Conservation (phyloP, 2,888 invertebrate species). For the Mellilla xanthometata region DNA sequence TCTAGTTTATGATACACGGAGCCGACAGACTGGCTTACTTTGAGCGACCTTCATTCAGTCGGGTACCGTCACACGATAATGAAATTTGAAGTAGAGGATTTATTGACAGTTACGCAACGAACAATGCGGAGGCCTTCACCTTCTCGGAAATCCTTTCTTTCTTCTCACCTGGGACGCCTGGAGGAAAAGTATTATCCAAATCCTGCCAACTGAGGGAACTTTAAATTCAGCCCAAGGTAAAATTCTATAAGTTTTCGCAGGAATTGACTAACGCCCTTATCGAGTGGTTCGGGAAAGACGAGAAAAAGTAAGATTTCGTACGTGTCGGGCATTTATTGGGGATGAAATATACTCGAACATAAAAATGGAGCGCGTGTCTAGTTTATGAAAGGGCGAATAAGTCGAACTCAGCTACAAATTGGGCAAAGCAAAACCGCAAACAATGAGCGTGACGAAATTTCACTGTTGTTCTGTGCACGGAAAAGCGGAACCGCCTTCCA, state of each 20-base stretch:
- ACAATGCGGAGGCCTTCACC: conserved; percentile 50
- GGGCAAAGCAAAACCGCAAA: conserved; percentile 24
- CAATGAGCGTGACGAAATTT: conserved; percentile 30
- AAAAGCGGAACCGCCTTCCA: conserved; percentile 32
- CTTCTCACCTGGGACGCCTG: conserved; percentile 19
- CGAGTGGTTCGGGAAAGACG: conserved; percentile 8
- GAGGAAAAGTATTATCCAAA: conserved; percentile 26
- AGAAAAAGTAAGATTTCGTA: conserved; percentile 17
- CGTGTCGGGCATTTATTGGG: conserved; percentile 19
- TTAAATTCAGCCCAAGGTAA: conserved; percentile 38
- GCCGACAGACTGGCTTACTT: conserved; percentile 25
- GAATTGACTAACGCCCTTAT: conserved; percentile 30
- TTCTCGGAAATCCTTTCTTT: conserved; percentile 31
- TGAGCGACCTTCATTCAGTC: conserved; percentile 15
- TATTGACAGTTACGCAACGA: conserved; percentile 44
- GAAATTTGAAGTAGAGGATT: conserved; percentile 30
- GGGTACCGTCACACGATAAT: conserved; percentile 21
- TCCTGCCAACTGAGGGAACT: conserved; percentile 25
- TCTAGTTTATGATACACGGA: conserved; percentile 15
- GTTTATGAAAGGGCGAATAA: conserved; percentile 13
- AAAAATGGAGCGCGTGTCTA: conserved; percentile 18
- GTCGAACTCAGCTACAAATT: conserved; percentile 20
- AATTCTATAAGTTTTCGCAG: conserved; percentile 30
- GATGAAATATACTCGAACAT: conserved; percentile 19
- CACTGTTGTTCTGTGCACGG: conserved; percentile 27